phyloP scores from a whole-genome alignment of 1,140 invertebrate genomes.

The Cydia strobilella region DNA sequence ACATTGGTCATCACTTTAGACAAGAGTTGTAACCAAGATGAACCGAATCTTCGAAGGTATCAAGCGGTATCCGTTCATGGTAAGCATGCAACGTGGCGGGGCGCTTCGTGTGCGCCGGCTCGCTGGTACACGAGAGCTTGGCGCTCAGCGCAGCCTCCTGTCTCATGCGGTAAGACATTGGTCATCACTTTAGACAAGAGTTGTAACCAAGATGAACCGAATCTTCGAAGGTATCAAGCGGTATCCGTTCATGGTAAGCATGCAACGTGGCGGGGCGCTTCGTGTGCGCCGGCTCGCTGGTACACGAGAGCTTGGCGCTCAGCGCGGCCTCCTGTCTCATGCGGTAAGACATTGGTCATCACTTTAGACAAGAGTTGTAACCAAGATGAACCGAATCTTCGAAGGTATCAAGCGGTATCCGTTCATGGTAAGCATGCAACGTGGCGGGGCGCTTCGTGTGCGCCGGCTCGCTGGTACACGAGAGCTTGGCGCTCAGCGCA shows the following conservation, averaged over 20 bases:
- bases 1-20: not conserved
- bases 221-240: no score
- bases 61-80: not conserved
- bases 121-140: no score
- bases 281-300: not conserved
- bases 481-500: not conserved
- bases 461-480: not conserved
- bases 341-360: not conserved
- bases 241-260: no score
- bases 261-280: not conserved
- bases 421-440: no score
- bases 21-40: not conserved
- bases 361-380: not conserved
- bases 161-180: no score
- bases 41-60: not conserved
- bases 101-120: no score
- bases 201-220: no score
- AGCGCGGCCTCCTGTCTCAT: not conserved
- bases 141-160: no score
- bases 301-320: not conserved
- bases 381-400: not conserved
- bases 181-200: no score
- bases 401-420: no score
- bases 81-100: no score
- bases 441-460: not conserved